Evolutionary conservation across 2,797 vertebrate genomes (phyloP).

Genomic region (Anableps anableps): DNA sequence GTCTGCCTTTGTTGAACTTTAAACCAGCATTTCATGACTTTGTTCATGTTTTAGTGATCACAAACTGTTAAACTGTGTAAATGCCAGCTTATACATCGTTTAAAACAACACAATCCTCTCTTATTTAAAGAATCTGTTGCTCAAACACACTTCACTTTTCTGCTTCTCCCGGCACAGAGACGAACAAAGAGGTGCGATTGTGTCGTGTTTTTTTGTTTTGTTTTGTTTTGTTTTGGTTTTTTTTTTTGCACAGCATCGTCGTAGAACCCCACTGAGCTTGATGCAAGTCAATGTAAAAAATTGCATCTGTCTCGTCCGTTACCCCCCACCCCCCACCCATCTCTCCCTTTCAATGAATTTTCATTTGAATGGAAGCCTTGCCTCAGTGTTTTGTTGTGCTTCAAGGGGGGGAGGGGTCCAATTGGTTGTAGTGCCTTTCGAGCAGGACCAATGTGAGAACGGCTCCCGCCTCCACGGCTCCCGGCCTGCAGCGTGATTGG

Average conservation of each 20-base stretch:
- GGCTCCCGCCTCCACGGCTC: conserved; percentile 47
- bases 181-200: conserved; percentile 35
- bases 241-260: conserved; percentile 44
- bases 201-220: conserved; percentile 14
- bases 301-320: conserved; percentile 79
- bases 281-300: conserved; percentile 76
- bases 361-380: conserved; percentile 85
- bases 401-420: conserved; percentile 60
- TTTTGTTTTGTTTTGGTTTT: conserved; percentile 28
- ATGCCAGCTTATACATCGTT: background rate
- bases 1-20: background rate
- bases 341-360: conserved; percentile 80
- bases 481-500: conserved; percentile 71
- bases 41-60: background rate
- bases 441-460: conserved; percentile 70
- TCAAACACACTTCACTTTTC: conserved; percentile 11
- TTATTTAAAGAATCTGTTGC: background rate
- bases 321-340: conserved; percentile 8
- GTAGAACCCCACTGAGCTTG: conserved; percentile 65
- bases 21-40: background rate
- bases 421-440: conserved; percentile 71
- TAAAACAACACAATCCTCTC: background rate
- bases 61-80: background rate
- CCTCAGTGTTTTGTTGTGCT: conserved; percentile 80
- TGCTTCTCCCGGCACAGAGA: conserved; percentile 47